Percentiles rank a stretch among this genome's conserved stretches.
Evolutionary conservation across 1,140 invertebrate genomes (phyloP).

Genomic region (Rhagoletis pomonella): DNA sequence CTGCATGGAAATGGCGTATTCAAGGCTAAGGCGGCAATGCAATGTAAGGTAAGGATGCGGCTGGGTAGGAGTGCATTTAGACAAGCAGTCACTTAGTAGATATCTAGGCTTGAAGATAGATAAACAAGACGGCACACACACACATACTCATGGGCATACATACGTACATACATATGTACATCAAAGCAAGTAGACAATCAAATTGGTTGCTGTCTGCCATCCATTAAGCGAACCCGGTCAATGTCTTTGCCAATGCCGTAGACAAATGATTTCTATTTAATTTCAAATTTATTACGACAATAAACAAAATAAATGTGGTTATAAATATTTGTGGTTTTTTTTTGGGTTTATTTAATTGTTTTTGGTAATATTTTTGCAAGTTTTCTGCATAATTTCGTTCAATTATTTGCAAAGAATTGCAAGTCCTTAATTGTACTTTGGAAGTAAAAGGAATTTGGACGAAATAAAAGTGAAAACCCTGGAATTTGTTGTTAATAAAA

Average conservation of each 20-base stretch:
- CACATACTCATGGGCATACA: not conserved
- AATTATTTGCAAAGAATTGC: not conserved
- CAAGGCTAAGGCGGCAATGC: not conserved
- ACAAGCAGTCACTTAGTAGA: slow-evolving; percentile 19
- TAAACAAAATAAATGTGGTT: slow-evolving; percentile 36
- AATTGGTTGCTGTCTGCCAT: slow-evolving; percentile 35
- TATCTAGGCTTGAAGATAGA: slow-evolving; percentile 40
- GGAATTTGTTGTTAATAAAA: no score
- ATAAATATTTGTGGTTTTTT: slow-evolving; percentile 26
- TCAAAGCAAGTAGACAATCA: slow-evolving; percentile 32
- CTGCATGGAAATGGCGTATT: not conserved
- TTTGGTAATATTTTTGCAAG: not conserved
- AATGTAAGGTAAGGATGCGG: not conserved
- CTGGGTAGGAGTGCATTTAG: not conserved
- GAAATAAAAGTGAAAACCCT: no score
- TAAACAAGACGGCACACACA: not conserved
- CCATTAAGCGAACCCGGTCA: slow-evolving; percentile 44
- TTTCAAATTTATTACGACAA: slow-evolving; percentile 45
- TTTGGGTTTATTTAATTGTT: not conserved
- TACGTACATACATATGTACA: not conserved
- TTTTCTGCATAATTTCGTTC: slow-evolving; percentile 45
- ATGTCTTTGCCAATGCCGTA: slow-evolving; percentile 37
- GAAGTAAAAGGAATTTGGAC: no score
- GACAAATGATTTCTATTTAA: slow-evolving; percentile 48
- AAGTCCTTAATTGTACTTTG: not conserved